Base-by-base conservation (phyloP, 2,888 invertebrate genomes). In the Acronicta aceris region DNA sequence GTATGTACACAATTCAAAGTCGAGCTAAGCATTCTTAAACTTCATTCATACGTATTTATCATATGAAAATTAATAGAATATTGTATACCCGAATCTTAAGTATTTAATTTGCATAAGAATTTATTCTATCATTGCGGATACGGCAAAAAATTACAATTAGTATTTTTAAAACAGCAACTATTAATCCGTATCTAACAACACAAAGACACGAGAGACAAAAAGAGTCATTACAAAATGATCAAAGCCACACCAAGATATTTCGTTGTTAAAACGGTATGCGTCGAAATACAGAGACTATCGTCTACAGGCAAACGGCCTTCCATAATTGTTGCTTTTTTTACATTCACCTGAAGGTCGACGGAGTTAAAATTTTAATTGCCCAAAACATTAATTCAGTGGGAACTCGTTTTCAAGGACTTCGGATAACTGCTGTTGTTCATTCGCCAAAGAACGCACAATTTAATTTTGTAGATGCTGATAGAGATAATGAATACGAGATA, bases 351-450 rank as follows among this genome's bases (percentile, higher is more conserved):
- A 82, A 81, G 81, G 82, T 75, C 76, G 75, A 59, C 51, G 65
- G 62, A 80, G 76, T 72, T 77, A 71, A 79, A 74, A 74, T 77
- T 77, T 81, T 78, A 81, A 82, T 82, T 82, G 79, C 62, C 63
- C 68, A 65, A 71, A 67, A 64, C 62, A 74, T 75, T 76, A 76
- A 76, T 74, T 74, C 61, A 59, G 59, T 61, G 65, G 69, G 63
- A 75, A 79, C 71, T 57, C 54, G 78, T 78, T 76, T 74, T 54
- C 52, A 66, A 66, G 72, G 69, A 70, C 62, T 71, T 65, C 55
- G 52, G 61, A 66, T 67, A 75, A 76, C 74, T 65, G 78, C 74
- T 65, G 76, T 78, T 78, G 72, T 70, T 78, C 71, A 62, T 73
- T 62, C 59, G 59, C 49, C 30, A 33, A 63, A 57, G 64, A 66